Evolutionary conservation across 1,140 invertebrate species (phyloP).

Genomic region (Drosophila tropicalis): DNA sequence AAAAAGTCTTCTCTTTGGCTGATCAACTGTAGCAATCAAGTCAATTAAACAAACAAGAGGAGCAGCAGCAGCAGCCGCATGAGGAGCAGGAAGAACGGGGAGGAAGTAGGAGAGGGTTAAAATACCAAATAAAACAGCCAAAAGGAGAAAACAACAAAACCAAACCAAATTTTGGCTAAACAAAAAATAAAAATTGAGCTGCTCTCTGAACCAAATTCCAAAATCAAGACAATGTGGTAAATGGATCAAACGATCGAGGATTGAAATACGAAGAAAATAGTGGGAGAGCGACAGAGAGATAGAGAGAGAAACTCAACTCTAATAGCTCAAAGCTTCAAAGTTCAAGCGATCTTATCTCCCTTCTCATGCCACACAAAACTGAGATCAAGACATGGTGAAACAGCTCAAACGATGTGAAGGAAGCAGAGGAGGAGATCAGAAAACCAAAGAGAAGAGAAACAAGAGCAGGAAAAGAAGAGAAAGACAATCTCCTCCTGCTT

Average conservation of each 20-base stretch:
- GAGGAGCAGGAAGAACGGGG: conserved; percentile 3
- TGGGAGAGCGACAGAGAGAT: conserved; percentile 3
- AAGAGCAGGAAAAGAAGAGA: not conserved
- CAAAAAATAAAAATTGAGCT: conserved; percentile 36
- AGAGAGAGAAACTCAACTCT: conserved; percentile 29
- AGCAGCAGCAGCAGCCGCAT: conserved; percentile 11
- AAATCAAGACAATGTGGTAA: conserved; percentile 69
- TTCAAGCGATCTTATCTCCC: conserved; percentile 57
- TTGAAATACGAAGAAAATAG: conserved; percentile 19
- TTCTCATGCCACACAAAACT: conserved; percentile 18
- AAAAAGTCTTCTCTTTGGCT: conserved; percentile 28
- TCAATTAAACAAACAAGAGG: conserved; percentile 79
- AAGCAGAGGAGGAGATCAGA: not conserved
- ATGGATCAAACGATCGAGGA: conserved; percentile 53
- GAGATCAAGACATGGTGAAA: conserved; percentile 2
- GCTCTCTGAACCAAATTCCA: conserved; percentile 50
- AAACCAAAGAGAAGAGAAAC: conserved; percentile 20
- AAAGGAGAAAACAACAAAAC: conserved; percentile 15
- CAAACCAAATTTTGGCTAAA: conserved; percentile 52
- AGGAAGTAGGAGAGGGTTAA: conserved; percentile 16
- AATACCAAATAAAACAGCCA: conserved; percentile 40
- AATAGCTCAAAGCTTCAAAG: conserved; percentile 57
- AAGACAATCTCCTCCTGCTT: conserved; percentile 9
- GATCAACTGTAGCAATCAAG: conserved; percentile 69
- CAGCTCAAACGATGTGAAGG: not conserved